A percentile compares a stretch with the other conserved stretches of the same genome.
Conservation (phyloP, 2,797 vertebrate genomes). For the Nasua narica region DNA sequence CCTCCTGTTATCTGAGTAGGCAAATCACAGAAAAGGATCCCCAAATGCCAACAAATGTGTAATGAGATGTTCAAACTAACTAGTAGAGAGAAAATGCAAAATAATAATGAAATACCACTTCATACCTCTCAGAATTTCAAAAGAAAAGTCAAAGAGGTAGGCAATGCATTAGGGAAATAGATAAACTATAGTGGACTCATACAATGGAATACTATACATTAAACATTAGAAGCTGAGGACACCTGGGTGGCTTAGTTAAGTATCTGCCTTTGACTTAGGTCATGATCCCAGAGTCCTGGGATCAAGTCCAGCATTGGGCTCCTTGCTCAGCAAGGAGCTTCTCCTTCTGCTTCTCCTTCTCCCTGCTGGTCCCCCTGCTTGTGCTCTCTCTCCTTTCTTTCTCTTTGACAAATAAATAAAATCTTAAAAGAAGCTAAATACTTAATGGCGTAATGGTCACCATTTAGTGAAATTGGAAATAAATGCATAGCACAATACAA, state of each 20-base stretch:
- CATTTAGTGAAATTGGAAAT: neutral
- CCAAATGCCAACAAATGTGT: neutral
- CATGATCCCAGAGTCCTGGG: neutral
- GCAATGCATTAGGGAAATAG: neutral
- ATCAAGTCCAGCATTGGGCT: neutral
- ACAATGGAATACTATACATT: neutral
- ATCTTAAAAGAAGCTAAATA: neutral
- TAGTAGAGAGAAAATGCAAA: neutral
- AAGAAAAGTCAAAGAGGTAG: neutral
- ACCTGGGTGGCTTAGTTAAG: neutral
- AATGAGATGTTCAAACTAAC: neutral
- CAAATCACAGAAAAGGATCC: neutral
- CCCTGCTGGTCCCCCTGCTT: no score
- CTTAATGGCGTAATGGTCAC: neutral
- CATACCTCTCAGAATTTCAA: neutral
- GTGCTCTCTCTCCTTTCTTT: neutral
- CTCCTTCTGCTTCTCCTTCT: neutral
- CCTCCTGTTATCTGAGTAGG: neutral
- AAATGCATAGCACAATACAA: neutral
- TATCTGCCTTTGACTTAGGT: neutral
- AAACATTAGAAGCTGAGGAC: neutral
- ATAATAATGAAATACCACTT: neutral
- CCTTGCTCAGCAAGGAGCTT: neutral
- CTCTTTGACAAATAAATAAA: neutral
- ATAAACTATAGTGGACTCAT: neutral